Conservation (phyloP, 2,113 vertebrate genomes). For the Anoplopoma fimbria region DNA sequence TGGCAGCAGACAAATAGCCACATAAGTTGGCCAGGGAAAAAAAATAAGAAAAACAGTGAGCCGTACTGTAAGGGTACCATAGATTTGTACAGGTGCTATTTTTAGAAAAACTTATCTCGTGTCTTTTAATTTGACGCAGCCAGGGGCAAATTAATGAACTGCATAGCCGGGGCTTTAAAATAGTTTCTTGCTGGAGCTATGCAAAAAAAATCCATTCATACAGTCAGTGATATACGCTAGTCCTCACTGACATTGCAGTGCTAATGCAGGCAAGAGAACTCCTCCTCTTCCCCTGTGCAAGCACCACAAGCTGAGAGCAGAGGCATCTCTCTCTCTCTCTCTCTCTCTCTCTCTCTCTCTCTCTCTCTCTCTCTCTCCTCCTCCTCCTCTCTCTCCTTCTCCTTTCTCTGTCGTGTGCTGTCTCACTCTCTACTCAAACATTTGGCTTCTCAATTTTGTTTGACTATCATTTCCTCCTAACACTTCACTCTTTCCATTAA, state of each 20-base stretch:
- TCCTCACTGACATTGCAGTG: slow-evolving; percentile 82
- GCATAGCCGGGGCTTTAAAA: slow-evolving; percentile 63
- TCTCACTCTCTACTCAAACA: slow-evolving; percentile 41
- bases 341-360: slow-evolving; percentile 1
- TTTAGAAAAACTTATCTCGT: slow-evolving; percentile 63
- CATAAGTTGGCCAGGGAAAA: slow-evolving; percentile 3
- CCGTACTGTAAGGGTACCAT: neutral
- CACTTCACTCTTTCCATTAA: slow-evolving; percentile 24
- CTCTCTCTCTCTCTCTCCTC: neutral
- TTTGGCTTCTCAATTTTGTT: slow-evolving; percentile 59
- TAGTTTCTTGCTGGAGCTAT: slow-evolving; percentile 53
- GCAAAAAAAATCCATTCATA: slow-evolving; percentile 69
- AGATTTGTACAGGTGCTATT: slow-evolving; percentile 61
- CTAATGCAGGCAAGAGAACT: slow-evolving; percentile 71
- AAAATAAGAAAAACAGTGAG: neutral
- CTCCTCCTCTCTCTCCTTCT: neutral
- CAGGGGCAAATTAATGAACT: slow-evolving; percentile 66
- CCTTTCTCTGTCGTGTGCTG: slow-evolving; percentile 6
- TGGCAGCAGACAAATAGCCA: slow-evolving; percentile 12
- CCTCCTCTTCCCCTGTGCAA: slow-evolving; percentile 51
- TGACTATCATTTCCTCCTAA: slow-evolving; percentile 57
- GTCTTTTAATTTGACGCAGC: slow-evolving; percentile 67
- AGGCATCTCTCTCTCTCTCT: slow-evolving; percentile 1
- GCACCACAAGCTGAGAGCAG: slow-evolving; percentile 51
- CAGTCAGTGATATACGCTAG: slow-evolving; percentile 63